Evolutionary conservation across 1,140 invertebrate genomes (phyloP).

Genomic region (Leptinotarsa lineolata): DNA sequence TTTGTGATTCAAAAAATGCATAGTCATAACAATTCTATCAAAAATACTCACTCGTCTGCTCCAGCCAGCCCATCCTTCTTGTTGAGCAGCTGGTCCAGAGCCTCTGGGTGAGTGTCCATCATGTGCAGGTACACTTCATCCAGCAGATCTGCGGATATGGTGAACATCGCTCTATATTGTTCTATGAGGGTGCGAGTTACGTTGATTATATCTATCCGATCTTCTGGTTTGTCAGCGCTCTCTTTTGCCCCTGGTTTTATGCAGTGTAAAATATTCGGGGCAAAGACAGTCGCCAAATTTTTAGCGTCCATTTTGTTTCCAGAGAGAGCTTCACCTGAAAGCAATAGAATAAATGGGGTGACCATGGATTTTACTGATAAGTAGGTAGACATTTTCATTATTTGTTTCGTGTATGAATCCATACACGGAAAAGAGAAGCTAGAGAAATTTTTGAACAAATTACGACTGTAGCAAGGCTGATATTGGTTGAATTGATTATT

Average conservation of each 20-base stretch:
- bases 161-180: conserved; percentile 75
- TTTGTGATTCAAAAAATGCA: no score
- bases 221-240: conserved; percentile 71
- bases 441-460: no score
- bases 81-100: conserved; percentile 71
- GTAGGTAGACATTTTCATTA: no score
- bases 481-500: no score
- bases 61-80: conserved; percentile 46
- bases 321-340: conserved; percentile 64
- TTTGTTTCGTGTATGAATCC: no score
- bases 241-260: conserved; percentile 66
- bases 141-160: conserved; percentile 75
- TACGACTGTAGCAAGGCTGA: no score
- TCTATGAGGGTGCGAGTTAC: conserved; percentile 83
- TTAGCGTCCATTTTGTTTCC: conserved; percentile 94
- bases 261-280: conserved; percentile 88
- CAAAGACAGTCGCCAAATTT: conserved; percentile 90
- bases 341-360: background rate
- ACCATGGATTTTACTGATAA: no score
- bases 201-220: conserved; percentile 86
- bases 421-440: no score
- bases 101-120: conserved; percentile 80
- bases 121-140: conserved; percentile 85
- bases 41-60: conserved; percentile 63
- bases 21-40: no score